Evolutionary conservation across 2,888 invertebrate genomes (phyloP), one percentile per base, ranked within the genome.

Genomic region (Platycheirus rosarum): DNA sequence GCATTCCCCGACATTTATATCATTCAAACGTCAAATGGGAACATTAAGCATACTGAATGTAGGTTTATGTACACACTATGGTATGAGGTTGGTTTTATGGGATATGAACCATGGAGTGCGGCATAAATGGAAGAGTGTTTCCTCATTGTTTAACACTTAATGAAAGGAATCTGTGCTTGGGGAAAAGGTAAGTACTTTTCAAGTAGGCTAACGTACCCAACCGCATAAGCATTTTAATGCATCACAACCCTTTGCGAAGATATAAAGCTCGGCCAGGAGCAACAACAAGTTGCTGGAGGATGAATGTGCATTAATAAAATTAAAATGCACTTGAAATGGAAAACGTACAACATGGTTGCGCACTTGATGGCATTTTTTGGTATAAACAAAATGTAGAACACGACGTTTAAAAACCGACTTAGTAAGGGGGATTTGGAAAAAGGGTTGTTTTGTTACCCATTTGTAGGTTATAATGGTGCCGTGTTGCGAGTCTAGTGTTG

Each of bases 121-220:
- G 60, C 8, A 32, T 8, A 32, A 2, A 6, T 20, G 37, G 53
- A 73, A 68, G 62, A 74, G 63, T 74, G 53, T 74, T 74, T 69
- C 69, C 79, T 69, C 53, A 68, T 79, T 77, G 63, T 74, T n/a
- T 79, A 66, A 69, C 55, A 69, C 65, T 79, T 63, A 74, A 69
- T 69, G 68, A 35, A 79, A 74, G 74, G 74, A 57, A 53, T 53
- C 57, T 51, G n/a, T n/a, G 42, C 68, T 74, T 78, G 53, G 26
- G 53, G 44, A 46, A n/a, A 62, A 78, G 51, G 73, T 73, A 55
- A 40, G 73, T 68, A 62, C 46, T 40, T 32, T 60, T 71, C 44
- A 62, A 78, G 60, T 46, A 68, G 29, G 14, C 23, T 44, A 18
- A 51, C 29, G 16, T 32, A 29, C 2, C 6, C 53, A n/a, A 60